Evolutionary conservation across 1,140 invertebrate species (phyloP).

Genomic region (Atta colombica): DNA sequence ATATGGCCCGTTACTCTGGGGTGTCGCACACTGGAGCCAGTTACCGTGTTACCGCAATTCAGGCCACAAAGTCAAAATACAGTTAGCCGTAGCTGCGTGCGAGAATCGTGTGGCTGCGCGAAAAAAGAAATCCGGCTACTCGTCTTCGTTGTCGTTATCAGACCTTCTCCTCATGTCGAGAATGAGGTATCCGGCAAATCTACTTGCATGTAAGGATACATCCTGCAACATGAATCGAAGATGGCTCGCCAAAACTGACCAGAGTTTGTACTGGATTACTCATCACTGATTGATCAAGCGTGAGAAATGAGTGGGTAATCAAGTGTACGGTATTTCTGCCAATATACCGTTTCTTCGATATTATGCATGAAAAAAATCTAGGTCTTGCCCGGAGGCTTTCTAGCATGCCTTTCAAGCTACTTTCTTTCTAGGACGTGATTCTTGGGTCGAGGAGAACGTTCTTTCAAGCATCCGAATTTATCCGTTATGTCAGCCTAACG

Average conservation of each 20-base stretch:
- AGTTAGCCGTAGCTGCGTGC: constrained; percentile 83
- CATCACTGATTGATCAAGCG: constrained; percentile 48
- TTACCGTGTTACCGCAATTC: constrained; percentile 87
- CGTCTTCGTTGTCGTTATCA: constrained; percentile 36
- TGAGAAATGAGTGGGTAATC: constrained; percentile 60
- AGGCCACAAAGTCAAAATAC: constrained; percentile 88
- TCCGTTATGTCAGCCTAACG: neutral
- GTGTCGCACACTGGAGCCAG: constrained; percentile 85
- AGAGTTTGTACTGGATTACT: constrained; percentile 24
- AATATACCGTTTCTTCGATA: constrained; percentile 41
- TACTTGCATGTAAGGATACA: constrained; percentile 66
- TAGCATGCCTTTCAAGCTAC: constrained; percentile 37
- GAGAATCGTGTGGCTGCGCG: constrained; percentile 60
- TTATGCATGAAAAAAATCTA: constrained; percentile 37
- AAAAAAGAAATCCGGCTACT: constrained; percentile 76
- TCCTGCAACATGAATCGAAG: constrained; percentile 29
- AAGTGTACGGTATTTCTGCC: constrained; percentile 46
- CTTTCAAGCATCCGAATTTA: constrained; percentile 1
- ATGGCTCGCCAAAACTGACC: constrained; percentile 8
- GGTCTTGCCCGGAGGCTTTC: constrained; percentile 43
- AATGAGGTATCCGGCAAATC: constrained; percentile 71
- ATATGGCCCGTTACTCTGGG: constrained; percentile 84
- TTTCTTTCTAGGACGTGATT: constrained; percentile 35
- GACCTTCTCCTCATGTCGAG: constrained; percentile 21
- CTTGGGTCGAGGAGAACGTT: constrained; percentile 12